Conservation (phyloP, 2,797 vertebrate species). For the Coregonus ussuriensis region DNA sequence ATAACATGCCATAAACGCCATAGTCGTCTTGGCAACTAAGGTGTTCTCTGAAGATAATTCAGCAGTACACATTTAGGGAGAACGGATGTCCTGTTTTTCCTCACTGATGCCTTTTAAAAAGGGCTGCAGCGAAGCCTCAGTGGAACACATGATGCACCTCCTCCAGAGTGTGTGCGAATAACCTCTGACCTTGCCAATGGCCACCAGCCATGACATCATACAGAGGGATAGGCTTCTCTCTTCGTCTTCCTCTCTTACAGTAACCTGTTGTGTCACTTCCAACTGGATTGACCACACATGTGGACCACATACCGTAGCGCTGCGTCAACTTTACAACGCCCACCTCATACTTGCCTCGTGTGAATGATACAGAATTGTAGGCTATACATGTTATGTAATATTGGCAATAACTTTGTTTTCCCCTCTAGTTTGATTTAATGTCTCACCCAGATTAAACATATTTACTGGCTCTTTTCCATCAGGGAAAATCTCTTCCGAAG, state of each 20-base stretch:
- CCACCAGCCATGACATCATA: not conserved
- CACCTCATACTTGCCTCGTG: not conserved
- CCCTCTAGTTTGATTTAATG: not conserved
- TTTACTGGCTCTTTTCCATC: constrained; percentile 27
- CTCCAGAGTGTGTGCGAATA: not conserved
- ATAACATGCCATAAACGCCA: not conserved
- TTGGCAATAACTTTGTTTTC: not conserved
- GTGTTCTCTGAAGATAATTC: not conserved
- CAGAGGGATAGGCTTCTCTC: not conserved
- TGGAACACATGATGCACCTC: not conserved
- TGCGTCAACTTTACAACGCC: not conserved
- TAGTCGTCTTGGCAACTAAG: not conserved
- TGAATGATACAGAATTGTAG: not conserved
- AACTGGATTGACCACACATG: not conserved
- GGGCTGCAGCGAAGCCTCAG: not conserved
- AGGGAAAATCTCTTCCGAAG: constrained; percentile 79
- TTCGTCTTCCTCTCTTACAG: not conserved
- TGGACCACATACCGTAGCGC: not conserved
- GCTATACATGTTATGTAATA: not conserved
- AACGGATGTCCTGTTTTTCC: not conserved
- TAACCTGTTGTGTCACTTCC: not conserved
- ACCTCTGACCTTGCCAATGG: not conserved
- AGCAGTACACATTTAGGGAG: too few species aligned
- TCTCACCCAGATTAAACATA: constrained; percentile 38
- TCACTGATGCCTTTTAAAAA: not conserved